These are phyloP conservation scores for Silurus asotus DNA, from an alignment of 2,113 vertebrate genomes.

Conservation along the genomic window DNA sequence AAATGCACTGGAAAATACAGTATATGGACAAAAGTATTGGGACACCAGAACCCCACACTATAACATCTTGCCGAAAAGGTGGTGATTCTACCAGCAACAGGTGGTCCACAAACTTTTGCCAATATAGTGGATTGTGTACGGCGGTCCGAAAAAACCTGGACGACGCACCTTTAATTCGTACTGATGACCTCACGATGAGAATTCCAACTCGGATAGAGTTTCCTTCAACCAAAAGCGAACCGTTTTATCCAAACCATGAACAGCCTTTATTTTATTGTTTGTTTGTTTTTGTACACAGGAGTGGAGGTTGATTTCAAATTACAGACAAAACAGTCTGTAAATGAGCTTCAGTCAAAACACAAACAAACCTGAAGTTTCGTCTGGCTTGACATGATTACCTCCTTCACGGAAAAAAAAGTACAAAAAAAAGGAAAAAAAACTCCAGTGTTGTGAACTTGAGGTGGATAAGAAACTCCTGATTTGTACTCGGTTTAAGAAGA, in stretches of 20 bases:
- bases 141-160: no score
- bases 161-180: background rate
- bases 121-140: no score
- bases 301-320: conserved; percentile 7
- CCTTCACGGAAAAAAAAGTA: no score
- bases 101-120: no score
- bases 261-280: no score
- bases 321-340: background rate
- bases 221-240: background rate
- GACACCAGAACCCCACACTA: no score
- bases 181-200: background rate
- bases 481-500: background rate
- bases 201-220: background rate
- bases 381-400: no score
- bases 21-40: no score
- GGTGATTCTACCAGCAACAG: no score
- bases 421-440: background rate
- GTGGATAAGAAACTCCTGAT: conserved; percentile 1
- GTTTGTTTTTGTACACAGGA: background rate
- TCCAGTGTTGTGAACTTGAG: background rate
- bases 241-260: background rate
- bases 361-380: background rate
- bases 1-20: no score
- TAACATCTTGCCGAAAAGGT: no score
- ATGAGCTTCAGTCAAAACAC: background rate